Base-by-base conservation (phyloP, 2,888 invertebrate genomes). In the Apeira syringaria region DNA sequence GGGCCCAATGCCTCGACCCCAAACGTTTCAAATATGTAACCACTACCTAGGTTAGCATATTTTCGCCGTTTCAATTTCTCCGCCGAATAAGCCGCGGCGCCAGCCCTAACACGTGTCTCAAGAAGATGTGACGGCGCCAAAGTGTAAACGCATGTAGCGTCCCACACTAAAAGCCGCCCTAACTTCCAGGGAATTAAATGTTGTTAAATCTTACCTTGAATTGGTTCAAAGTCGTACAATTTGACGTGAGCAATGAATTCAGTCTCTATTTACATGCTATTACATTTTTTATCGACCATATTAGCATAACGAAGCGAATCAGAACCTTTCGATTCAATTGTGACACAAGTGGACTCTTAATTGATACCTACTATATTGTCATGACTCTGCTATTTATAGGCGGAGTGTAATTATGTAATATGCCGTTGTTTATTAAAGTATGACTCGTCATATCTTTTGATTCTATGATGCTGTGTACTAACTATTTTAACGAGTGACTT, bases 311-410 rank as follows among this genome's bases (percentile, higher is more conserved):
- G 30, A 39, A 31, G 9, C 8, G 30, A 30, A 38, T 18, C 28
- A 37, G 18, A n/a, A 9, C 25, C 13, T 36, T 32, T 8, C 9
- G 27, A 27, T n/a, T 32, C 22, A 28, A 44, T 38, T 44, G 38
- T 44, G 29, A 12, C 10, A 20, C 30, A 35, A 46, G 24, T 31
- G 8, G 35, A 35, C 30, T 36, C 6, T 31, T 44, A 49, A 38
- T 41, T 38, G 44, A 49, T 35, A 35, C 38, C 38, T 41, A 35
- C 41, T 29, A 35, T 28, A 30, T 30, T 32, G 24, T 30, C 42
- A 38, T 47, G 24, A 35, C 24, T 35, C 13, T 34, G 35, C 24
- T 26, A 36, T 43, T 42, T 36, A 27, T 39, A 22, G 12, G 24
- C 10, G 5, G 29, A 40, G 28, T 32, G 13, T 40, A 29, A 29